Percentiles rank a stretch among this genome's conserved stretches.
Evolutionary conservation across 2,888 invertebrate species (phyloP).

Genomic region (Hydrotaea cyrtoneurina): DNA sequence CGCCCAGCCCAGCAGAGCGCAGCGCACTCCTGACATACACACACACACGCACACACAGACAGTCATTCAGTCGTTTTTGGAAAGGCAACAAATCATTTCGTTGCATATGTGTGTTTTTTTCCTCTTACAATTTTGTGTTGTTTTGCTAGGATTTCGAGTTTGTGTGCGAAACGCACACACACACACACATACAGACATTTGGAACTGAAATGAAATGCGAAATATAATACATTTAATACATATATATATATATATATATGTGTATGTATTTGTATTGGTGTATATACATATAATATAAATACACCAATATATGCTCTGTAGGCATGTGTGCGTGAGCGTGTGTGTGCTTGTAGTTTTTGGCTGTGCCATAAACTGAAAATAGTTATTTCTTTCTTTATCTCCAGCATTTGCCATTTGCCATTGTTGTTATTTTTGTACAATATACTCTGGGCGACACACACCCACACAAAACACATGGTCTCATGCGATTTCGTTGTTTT

Average conservation of each 20-base stretch:
- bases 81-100: constrained; percentile 22
- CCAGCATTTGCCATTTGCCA: neutral
- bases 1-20: neutral
- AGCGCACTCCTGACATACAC: neutral
- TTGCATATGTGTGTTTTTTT: constrained; percentile 16
- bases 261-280: neutral
- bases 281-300: too few species aligned
- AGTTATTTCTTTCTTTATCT: neutral
- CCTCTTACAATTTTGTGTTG: neutral
- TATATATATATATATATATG: neutral
- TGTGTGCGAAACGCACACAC: neutral
- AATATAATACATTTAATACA: constrained; percentile 7
- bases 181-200: neutral
- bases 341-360: neutral
- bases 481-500: neutral
- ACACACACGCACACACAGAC: neutral
- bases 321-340: neutral
- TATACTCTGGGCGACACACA: neutral
- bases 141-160: neutral
- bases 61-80: constrained; percentile 6
- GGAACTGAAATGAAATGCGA: neutral
- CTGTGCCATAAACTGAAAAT: neutral
- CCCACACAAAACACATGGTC: neutral
- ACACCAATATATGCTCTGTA: neutral
- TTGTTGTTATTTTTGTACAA: neutral